These are phyloP conservation scores for Phragmatobia fuliginosa DNA, from an alignment of 2,888 invertebrate genomes.

Conservation along the genomic window DNA sequence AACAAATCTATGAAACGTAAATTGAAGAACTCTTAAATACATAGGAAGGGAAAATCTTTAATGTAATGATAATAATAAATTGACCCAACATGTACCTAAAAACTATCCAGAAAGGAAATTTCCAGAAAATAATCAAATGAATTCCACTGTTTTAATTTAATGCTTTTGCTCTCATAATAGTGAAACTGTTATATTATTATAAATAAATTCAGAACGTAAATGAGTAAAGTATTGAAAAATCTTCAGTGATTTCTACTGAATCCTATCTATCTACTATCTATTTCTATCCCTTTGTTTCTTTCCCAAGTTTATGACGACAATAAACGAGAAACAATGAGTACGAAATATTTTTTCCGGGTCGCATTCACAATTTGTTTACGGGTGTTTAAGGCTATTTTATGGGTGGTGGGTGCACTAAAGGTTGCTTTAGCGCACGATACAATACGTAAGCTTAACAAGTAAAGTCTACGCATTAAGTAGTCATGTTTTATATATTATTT, in stretches of 20 bases:
- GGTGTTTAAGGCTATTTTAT: constrained; percentile 36
- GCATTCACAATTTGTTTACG: constrained; percentile 36
- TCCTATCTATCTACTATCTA: background rate
- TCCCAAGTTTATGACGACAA: constrained; percentile 26
- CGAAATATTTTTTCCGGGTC: constrained; percentile 27
- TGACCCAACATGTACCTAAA: background rate
- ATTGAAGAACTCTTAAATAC: background rate
- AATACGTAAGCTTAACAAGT: constrained; percentile 9
- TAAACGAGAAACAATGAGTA: constrained; percentile 25
- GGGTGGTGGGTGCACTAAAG: constrained; percentile 17
- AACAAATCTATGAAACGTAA: background rate
- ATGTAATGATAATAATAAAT: background rate
- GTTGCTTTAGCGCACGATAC: constrained; percentile 7
- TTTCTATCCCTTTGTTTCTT: constrained; percentile 33
- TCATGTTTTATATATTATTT: background rate
- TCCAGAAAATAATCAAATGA: background rate
- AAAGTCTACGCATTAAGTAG: background rate
- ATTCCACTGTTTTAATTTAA: background rate
- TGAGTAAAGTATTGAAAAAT: background rate
- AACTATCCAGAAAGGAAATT: background rate
- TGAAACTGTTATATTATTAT: background rate
- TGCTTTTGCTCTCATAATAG: background rate
- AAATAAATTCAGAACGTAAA: background rate
- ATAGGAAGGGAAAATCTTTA: background rate
- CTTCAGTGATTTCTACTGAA: background rate